phyloP scores from a whole-genome alignment of 2,888 invertebrate species.

The Spisula subtruncata region DNA sequence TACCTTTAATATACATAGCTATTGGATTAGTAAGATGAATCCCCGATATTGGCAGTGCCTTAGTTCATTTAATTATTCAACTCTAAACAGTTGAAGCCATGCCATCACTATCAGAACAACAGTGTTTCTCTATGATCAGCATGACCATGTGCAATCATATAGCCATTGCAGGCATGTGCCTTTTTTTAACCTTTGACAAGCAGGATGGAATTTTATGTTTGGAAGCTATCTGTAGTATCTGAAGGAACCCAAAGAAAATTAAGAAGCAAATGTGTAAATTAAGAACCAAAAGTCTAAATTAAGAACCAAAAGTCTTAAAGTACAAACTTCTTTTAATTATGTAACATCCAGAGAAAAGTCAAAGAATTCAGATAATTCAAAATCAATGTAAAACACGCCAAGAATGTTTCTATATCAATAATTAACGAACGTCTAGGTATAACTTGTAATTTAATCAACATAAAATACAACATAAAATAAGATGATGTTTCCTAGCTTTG shows the following conservation, averaged over 20 bases:
- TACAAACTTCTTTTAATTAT: neutral
- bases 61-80: no score
- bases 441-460: conserved; percentile 11
- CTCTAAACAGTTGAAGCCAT: no score
- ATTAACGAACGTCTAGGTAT: neutral
- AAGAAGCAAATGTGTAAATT: no score
- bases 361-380: neutral
- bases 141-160: no score
- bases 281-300: neutral
- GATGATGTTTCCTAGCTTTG: neutral
- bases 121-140: no score
- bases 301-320: neutral
- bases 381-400: neutral
- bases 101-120: no score
- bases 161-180: no score
- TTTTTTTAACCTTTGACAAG: no score
- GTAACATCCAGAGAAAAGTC: neutral
- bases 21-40: no score
- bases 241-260: neutral
- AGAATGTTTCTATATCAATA: conserved; percentile 24
- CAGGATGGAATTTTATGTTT: neutral
- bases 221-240: neutral
- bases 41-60: no score
- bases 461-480: conserved; percentile 7
- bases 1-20: no score